A percentile compares a stretch with the other conserved stretches of the same genome.
These are phyloP conservation scores for Hypothenemus hampei DNA, from an alignment of 1,140 invertebrate species.

Conservation along the genomic window DNA sequence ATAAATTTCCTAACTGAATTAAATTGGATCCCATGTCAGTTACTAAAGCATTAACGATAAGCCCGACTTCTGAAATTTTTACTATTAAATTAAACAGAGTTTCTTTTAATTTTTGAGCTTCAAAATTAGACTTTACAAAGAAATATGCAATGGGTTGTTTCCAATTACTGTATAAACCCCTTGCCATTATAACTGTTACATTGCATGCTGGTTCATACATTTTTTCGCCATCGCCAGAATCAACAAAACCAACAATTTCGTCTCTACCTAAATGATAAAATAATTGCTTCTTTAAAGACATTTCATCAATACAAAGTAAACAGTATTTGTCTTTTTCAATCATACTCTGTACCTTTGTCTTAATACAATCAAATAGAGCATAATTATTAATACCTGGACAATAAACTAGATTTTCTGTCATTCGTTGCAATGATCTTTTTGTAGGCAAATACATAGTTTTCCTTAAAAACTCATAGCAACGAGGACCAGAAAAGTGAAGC, in stretches of 20 bases:
- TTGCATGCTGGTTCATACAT: conserved; percentile 32
- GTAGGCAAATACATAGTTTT: conserved; percentile 33
- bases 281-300: conserved; percentile 38
- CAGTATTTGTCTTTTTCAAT: conserved; percentile 26
- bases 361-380: conserved; percentile 34
- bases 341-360: neutral
- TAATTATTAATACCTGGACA: conserved; percentile 32
- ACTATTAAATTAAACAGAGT: no score
- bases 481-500: conserved; percentile 37
- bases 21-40: no score
- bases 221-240: conserved; percentile 31
- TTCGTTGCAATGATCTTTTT: conserved; percentile 36
- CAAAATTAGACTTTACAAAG: conserved; percentile 27
- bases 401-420: no score
- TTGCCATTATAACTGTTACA: conserved; percentile 37
- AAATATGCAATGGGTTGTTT: conserved; percentile 38
- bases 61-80: no score
- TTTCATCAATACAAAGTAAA: conserved; percentile 37
- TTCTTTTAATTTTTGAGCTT: conserved; percentile 18
- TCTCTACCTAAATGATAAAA: conserved; percentile 33
- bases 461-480: conserved; percentile 30
- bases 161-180: conserved; percentile 33
- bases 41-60: no score
- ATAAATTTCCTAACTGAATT: no score
- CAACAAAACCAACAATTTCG: conserved; percentile 31